Evolutionary conservation across 2,888 invertebrate species (phyloP).

Genomic region (Ctenicera cuprea): DNA sequence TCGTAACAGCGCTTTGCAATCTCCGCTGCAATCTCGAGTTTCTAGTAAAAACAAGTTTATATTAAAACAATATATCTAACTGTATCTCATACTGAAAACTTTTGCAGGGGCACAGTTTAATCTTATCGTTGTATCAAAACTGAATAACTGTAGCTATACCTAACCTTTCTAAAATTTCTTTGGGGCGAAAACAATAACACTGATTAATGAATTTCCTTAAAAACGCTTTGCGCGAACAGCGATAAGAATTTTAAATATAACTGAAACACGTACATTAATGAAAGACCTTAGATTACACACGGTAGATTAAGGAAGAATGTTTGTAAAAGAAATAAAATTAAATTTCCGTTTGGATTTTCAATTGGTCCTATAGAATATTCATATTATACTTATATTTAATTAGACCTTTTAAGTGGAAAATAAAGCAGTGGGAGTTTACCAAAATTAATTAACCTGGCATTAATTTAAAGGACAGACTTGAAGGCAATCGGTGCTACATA

Average conservation of each 20-base stretch:
- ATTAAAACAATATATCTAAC: constrained; percentile 47
- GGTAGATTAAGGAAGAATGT: too few species aligned
- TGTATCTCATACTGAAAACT: constrained; percentile 40
- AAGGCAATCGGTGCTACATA: not conserved
- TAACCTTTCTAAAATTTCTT: constrained; percentile 20
- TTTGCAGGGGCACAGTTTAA: constrained; percentile 25
- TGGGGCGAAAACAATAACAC: constrained; percentile 31
- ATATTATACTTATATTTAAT: not conserved
- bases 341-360: not conserved
- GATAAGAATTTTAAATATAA: constrained; percentile 9
- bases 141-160: constrained; percentile 18
- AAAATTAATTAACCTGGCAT: too few species aligned
- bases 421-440: too few species aligned
- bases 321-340: too few species aligned
- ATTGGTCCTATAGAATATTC: not conserved
- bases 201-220: constrained; percentile 41
- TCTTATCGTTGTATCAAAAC: constrained; percentile 30
- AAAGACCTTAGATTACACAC: not conserved
- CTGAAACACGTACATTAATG: not conserved
- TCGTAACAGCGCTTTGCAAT: constrained; percentile 33
- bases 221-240: not conserved
- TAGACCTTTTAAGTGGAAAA: too few species aligned
- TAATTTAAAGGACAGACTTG: too few species aligned
- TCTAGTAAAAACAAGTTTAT: constrained; percentile 47
- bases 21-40: constrained; percentile 38